These are phyloP conservation scores for Xiphophorus hellerii DNA, from an alignment of 2,113 vertebrate genomes.

Conservation along the genomic window DNA sequence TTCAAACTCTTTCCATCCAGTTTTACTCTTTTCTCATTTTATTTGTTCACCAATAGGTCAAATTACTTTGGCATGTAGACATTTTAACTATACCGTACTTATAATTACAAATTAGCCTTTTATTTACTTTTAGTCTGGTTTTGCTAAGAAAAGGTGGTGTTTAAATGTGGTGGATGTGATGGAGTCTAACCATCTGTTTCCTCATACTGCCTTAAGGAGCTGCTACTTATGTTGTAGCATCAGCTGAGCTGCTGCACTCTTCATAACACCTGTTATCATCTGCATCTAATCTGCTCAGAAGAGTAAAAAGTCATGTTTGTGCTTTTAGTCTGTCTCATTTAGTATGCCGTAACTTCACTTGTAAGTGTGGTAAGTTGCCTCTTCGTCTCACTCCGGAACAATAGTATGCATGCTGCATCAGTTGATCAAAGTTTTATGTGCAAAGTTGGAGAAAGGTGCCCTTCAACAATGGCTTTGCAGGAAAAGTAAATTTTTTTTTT, in stretches of 20 bases:
- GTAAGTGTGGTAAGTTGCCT: conserved; percentile 36
- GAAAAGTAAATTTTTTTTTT: conserved; percentile 44
- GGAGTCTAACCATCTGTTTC: conserved; percentile 49
- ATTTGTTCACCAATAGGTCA: too few relatives aligned
- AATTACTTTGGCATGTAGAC: too few relatives aligned
- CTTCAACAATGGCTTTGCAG: conserved; percentile 66
- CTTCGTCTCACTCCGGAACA: conserved; percentile 46
- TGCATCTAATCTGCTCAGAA: conserved; percentile 23
- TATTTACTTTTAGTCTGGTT: neutral
- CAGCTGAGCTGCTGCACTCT: conserved; percentile 10
- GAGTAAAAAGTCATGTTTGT: conserved; percentile 49
- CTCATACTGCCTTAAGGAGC: conserved; percentile 25
- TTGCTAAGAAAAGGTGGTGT: too few relatives aligned
- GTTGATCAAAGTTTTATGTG: conserved; percentile 65
- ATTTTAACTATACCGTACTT: neutral
- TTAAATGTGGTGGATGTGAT: neutral
- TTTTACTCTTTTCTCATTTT: neutral
- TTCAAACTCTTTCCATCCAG: neutral
- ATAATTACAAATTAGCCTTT: neutral
- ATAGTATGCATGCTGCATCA: conserved; percentile 34
- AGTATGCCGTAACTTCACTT: conserved; percentile 41
- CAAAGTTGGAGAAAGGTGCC: conserved; percentile 61
- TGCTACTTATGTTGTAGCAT: neutral
- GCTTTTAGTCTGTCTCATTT: conserved; percentile 63
- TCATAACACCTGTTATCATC: conserved; percentile 32